Evolutionary conservation across 2,797 vertebrate genomes (phyloP).

Genomic region (Fistularia tabacaria): DNA sequence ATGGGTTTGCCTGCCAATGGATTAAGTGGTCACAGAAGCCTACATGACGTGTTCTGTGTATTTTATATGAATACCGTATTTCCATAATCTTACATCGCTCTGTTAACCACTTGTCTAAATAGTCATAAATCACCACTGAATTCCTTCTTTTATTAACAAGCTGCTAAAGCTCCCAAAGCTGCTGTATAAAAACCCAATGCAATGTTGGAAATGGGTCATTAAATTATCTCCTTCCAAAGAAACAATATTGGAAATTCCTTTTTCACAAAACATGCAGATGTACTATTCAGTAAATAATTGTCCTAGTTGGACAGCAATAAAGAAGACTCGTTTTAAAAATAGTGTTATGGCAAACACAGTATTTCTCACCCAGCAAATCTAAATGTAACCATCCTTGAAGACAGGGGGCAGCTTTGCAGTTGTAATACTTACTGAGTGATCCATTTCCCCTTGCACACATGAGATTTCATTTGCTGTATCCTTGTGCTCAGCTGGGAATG

Average conservation of each 20-base stretch:
- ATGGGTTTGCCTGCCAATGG: constrained; percentile 55
- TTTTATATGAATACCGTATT: constrained; percentile 71
- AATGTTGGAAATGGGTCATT: constrained; percentile 38
- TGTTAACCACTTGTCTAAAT: constrained; percentile 89
- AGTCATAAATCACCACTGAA: constrained; percentile 83
- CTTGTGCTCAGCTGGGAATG: constrained; percentile 77
- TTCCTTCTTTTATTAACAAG: constrained; percentile 75
- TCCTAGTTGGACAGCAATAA: constrained; percentile 4
- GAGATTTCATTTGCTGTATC: constrained; percentile 55
- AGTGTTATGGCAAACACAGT: not conserved
- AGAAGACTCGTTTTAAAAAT: constrained; percentile 9
- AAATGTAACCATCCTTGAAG: constrained; percentile 48
- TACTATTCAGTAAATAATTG: constrained; percentile 6
- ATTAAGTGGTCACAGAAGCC: constrained; percentile 70
- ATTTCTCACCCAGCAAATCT: constrained; percentile 26
- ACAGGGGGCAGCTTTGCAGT: constrained; percentile 42
- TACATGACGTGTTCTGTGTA: constrained; percentile 59
- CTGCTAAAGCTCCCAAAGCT: constrained; percentile 66
- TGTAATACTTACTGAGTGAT: constrained; percentile 57
- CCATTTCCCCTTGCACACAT: constrained; percentile 51
- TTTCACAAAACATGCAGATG: constrained; percentile 17
- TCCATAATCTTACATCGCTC: constrained; percentile 70
- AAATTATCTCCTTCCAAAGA: constrained; percentile 21
- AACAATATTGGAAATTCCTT: constrained; percentile 9
- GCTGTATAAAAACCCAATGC: constrained; percentile 61